Percentiles rank a stretch among this genome's conserved stretches.
phyloP scores from a whole-genome alignment of 2,113 vertebrate species.

The Camelus dromedarius region DNA sequence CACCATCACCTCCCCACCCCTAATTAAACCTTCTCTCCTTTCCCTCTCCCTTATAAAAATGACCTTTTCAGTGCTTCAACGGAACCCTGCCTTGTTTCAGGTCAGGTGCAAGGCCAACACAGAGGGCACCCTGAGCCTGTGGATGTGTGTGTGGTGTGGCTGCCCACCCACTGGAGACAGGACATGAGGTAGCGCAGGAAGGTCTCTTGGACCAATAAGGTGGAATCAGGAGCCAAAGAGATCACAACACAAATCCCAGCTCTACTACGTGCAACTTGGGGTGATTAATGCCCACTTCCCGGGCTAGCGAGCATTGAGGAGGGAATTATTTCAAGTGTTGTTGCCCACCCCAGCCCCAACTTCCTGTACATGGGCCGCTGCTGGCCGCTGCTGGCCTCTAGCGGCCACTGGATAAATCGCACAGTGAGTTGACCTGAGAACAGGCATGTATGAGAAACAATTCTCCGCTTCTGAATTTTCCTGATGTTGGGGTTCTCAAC shows the following conservation, averaged over 20 bases:
- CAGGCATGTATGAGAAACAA: fast-evolving
- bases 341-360: background rate
- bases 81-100: background rate
- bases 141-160: background rate
- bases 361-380: background rate
- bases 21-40: background rate
- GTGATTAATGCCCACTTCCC: background rate
- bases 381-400: slow-evolving; percentile 48
- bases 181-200: too few species aligned
- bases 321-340: background rate
- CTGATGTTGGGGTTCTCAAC: background rate
- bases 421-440: background rate
- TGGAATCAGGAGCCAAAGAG: background rate
- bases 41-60: background rate
- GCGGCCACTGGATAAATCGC: background rate
- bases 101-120: background rate
- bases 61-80: background rate
- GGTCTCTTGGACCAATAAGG: background rate
- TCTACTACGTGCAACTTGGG: background rate
- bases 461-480: background rate
- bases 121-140: background rate
- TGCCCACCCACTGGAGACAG: background rate
- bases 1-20: background rate
- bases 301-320: background rate
- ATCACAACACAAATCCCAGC: background rate